Evolutionary conservation across 1,140 invertebrate genomes (phyloP), one percentile per base, ranked within the genome.

Genomic region (Diorhabda elongata): DNA sequence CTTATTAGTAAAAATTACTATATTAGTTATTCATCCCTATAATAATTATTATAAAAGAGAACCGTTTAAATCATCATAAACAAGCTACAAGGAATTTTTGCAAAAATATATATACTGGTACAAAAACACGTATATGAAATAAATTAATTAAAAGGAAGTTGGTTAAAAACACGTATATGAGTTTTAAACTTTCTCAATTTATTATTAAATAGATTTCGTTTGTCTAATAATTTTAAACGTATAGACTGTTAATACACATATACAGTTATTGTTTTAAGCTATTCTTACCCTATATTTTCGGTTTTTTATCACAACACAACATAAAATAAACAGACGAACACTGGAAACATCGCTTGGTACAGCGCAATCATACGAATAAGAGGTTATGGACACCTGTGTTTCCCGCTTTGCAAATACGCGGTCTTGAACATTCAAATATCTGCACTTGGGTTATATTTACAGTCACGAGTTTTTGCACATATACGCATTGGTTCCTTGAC

Each of bases 101-200:
- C 26, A n/a, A 4, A 58, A n/a, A n/a, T 9, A 58, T 26, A n/a
- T 4, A 4, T 58, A n/a, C 9, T 58, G 9, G 56, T 58, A 26
- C 8, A 58, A 58, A 58, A 58, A n/a, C 56, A 58, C 3, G 7
- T 8, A 58, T 58, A 9, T 58, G 56, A 9, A 58, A 58, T 58
- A 11, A n/a, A 58, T 26, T n/a, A 58, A 9, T 11, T n/a, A 58
- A 58, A 58, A 58, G 3, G 5, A n/a, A n/a, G 9, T 58, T 26
- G 56, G 56, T 58, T 26, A 58, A 58, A 58, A 58, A 58, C 56
- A n/a, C 56, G 56, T 9, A 58, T 58, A 58, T 58, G 56, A 58
- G 26, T 26, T 26, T 26, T 26, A 26, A 26, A 26, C 26, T 26
- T 26, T 26, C 1, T 1, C 26, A 26, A 26, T 26, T 26, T 26